Percentiles rank a stretch among this genome's conserved stretches.
These are phyloP conservation scores for Gisinianus flammeolus DNA, from an alignment of 2,888 invertebrate species.

Conservation along the genomic window DNA sequence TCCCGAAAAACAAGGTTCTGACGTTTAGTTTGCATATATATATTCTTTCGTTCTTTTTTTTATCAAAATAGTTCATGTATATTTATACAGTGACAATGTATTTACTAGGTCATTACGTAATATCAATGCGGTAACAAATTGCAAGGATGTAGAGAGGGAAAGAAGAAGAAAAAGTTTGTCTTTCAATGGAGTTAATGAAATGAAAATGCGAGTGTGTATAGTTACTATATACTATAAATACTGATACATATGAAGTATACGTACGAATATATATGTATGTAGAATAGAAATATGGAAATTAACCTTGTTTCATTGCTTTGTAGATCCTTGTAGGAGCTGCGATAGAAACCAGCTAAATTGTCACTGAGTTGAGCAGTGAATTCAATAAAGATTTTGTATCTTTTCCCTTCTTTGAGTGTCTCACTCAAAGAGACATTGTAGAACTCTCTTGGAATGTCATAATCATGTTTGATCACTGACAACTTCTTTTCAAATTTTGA, in stretches of 20 bases:
- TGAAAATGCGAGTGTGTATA: neutral
- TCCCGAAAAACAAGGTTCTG: too few species aligned
- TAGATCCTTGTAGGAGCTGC: conserved; percentile 74
- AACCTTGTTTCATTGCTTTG: conserved; percentile 74
- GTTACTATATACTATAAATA: neutral
- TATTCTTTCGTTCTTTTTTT: too few species aligned
- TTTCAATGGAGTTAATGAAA: neutral
- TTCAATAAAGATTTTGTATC: conserved; percentile 73
- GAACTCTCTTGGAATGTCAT: conserved; percentile 67
- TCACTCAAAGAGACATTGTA: conserved; percentile 71
- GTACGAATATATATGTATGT: neutral
- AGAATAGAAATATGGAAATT: conserved; percentile 54
- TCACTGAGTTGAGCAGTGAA: conserved; percentile 77
- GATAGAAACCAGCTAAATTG: conserved; percentile 79
- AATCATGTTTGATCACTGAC: conserved; percentile 47
- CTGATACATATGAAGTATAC: neutral
- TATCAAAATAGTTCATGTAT: too few species aligned
- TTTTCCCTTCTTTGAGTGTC: conserved; percentile 67
- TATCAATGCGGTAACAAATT: neutral
- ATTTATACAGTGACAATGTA: conserved; percentile 21
- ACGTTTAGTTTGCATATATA: too few species aligned
- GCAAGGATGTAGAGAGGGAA: neutral
- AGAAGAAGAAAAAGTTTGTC: neutral
- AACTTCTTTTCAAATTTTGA: neutral
- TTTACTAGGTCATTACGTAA: neutral